phyloP scores from a whole-genome alignment of 2,888 invertebrate species.

The Orthosia cruda region DNA sequence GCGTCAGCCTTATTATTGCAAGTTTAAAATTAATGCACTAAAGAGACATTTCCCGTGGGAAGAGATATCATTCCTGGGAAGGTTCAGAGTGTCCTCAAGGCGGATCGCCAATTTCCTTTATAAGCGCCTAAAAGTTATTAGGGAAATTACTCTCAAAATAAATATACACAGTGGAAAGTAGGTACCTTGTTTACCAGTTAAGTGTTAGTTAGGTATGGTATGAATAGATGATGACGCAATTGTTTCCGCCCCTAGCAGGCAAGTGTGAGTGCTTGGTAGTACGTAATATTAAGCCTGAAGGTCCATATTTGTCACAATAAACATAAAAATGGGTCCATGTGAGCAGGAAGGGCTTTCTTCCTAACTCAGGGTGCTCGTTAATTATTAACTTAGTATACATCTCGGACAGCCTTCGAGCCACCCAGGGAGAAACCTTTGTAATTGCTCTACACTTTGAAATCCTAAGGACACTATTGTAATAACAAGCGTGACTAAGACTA shows the following conservation, averaged over 20 bases:
- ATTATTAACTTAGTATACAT: constrained; percentile 85
- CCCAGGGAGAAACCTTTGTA: constrained; percentile 73
- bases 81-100: constrained; percentile 79
- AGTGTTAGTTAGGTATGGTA: constrained; percentile 68
- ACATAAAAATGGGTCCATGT: constrained; percentile 78
- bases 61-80: constrained; percentile 72
- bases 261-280: constrained; percentile 69
- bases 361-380: constrained; percentile 83
- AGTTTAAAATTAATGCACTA: too few species aligned
- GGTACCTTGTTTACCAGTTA: constrained; percentile 72
- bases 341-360: constrained; percentile 72
- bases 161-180: constrained; percentile 73
- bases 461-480: constrained; percentile 69
- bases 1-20: too few species aligned
- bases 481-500: constrained; percentile 51
- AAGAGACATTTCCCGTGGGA: constrained; percentile 38
- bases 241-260: constrained; percentile 71
- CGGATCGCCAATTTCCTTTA: constrained; percentile 82
- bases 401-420: constrained; percentile 74
- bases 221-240: constrained; percentile 79
- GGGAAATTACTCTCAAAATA: constrained; percentile 83
- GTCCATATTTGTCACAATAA: constrained; percentile 82
- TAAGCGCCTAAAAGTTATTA: constrained; percentile 81
- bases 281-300: constrained; percentile 74
- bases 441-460: constrained; percentile 65